phyloP scores from a whole-genome alignment of 92 coral and sea anemone genomes.

The Umimayanthus kanabou region DNA sequence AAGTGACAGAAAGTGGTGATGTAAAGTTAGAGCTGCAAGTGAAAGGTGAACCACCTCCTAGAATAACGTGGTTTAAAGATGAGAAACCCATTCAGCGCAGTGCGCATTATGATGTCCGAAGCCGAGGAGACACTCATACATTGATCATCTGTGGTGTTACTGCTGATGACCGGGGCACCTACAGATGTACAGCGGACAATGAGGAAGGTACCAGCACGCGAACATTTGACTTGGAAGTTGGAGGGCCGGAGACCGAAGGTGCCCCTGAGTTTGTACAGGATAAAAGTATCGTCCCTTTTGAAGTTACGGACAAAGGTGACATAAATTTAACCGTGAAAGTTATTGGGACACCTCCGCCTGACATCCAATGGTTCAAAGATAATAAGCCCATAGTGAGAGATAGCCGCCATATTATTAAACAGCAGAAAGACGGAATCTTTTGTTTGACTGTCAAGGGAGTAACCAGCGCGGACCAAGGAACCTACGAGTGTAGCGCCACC shows the following conservation, averaged over 20 bases:
- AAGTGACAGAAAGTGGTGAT: constrained; percentile 48
- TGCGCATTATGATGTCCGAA: constrained; percentile 42
- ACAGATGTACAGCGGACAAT: constrained; percentile 56
- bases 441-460: constrained; percentile 70
- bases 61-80: constrained; percentile 53
- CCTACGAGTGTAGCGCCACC: constrained; percentile 49
- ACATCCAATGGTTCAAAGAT: constrained; percentile 83
- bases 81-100: constrained; percentile 42
- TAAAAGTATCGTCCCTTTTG: constrained; percentile 64
- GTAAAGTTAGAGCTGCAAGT: constrained; percentile 52
- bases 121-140: constrained; percentile 64
- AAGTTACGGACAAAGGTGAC: constrained; percentile 67
- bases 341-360: constrained; percentile 65
- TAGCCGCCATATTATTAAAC: constrained; percentile 25
- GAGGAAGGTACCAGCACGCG: constrained; percentile 54
- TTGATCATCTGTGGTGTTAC: constrained; percentile 74
- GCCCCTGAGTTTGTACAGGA: constrained; percentile 69
- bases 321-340: constrained; percentile 64
- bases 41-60: constrained; percentile 52
- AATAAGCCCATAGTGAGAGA: constrained; percentile 56
- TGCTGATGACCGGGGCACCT: constrained; percentile 70
- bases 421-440: constrained; percentile 57
- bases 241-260: constrained; percentile 33
- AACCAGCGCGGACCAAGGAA: constrained; percentile 66
- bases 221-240: constrained; percentile 58